phyloP scores from a whole-genome alignment of 2,888 invertebrate species.

The Tetropium fuscum region DNA sequence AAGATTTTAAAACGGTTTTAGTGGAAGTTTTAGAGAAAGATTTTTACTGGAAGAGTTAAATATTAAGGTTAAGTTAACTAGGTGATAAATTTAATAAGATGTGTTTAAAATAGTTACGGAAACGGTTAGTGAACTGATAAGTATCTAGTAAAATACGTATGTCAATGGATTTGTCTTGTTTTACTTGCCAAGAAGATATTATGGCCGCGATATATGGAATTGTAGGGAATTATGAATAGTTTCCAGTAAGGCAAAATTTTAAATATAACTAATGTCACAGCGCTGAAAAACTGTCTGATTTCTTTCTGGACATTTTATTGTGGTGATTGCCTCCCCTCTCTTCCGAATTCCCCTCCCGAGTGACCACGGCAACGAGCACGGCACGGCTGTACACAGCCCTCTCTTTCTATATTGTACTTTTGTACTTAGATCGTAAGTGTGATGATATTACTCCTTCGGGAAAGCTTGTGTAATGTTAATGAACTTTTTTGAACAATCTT shows the following conservation, averaged over 20 bases:
- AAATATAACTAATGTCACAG: conserved; percentile 2
- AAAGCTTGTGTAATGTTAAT: conserved; percentile 57
- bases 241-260: not conserved
- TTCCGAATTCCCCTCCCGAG: conserved; percentile 32
- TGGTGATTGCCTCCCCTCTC: conserved; percentile 43
- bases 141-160: too few relatives aligned
- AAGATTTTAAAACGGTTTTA: too few relatives aligned
- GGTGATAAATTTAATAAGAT: too few relatives aligned
- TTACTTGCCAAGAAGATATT: too few relatives aligned
- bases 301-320: conserved; percentile 35
- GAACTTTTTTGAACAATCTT: conserved; percentile 66
- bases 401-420: conserved; percentile 51
- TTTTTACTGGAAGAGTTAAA: too few relatives aligned
- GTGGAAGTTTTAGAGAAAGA: too few relatives aligned
- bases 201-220: too few relatives aligned
- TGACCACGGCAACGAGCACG: conserved; percentile 54
- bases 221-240: too few relatives aligned
- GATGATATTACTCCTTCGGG: conserved; percentile 58
- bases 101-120: too few relatives aligned
- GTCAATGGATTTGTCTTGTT: too few relatives aligned
- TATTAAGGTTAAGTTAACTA: too few relatives aligned
- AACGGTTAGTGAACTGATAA: too few relatives aligned
- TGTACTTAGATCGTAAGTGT: conserved; percentile 59
- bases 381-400: conserved; percentile 56
- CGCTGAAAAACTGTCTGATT: conserved; percentile 2